Base-by-base conservation (phyloP, 2,797 vertebrate species). In the Myripristis jacobus region DNA sequence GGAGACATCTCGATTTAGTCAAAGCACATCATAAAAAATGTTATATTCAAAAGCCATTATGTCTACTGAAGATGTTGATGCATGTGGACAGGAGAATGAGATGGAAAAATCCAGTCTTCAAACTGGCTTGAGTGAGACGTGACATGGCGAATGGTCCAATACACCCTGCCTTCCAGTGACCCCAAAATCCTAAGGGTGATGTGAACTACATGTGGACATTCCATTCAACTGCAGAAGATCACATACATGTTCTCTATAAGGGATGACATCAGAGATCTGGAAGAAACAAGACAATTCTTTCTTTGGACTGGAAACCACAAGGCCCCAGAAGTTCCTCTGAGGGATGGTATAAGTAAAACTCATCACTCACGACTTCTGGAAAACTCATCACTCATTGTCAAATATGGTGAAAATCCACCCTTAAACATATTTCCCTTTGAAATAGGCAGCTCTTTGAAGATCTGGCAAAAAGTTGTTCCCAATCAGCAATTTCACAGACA, bases 361-460 rank as follows among this genome's bases (percentile, higher is more conserved):
- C 82, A 82, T 85, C 66, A 81, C 61, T 73, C 65, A 63, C 11
- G 60, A 88, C 75, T 81, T 87, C 89, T 91, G 90, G 82, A 87
- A 81, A 93, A 90, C 74, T 90, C 89, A 92, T 92, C 79, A 88
- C 46, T 88, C 83, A 80, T 53, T 84, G 83, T 86, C 83, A 90
- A 85, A 88, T 70, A 79, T 77, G 66, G 55, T 60, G 66, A 70
- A 82, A 77, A 66, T 53, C 77, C 25, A 63, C 38, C 25, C 56
- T 77, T 54, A 76, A 82, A 80, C 31, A 60, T 34, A 29, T 57
- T 25, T 67, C 15, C 59, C 81, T 82, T 86, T 77, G 13, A 5
- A 5, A 43, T 16, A 81, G 82, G 75, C 52, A 60, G 65, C 50
- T 10, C 52, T 61, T 61, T 29, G 36, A 66, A 50, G 53, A 61